Percentiles rank a stretch among this genome's conserved stretches.
Conservation (phyloP, 92 coral and sea anemone genomes). For the Palythoa heliodiscus region DNA sequence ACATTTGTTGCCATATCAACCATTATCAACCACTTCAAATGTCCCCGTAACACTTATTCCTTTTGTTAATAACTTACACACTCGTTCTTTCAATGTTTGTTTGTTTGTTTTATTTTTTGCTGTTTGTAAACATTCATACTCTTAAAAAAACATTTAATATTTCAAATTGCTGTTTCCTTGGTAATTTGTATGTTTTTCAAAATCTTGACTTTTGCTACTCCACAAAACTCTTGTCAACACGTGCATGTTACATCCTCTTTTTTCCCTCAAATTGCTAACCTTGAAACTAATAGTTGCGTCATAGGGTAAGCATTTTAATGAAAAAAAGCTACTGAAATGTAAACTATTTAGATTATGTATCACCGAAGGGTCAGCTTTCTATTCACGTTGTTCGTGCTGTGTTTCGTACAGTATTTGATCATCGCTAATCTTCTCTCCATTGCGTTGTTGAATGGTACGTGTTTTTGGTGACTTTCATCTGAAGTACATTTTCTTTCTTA, state of each 20-base stretch:
- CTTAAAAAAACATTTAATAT: not conserved
- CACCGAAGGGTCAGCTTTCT: no score
- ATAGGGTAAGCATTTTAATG: not conserved
- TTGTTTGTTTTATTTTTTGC: no score
- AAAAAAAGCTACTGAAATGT: not conserved
- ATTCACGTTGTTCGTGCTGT: not conserved
- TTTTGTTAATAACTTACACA: not conserved
- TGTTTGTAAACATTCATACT: not conserved
- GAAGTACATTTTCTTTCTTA: not conserved
- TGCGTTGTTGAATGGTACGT: not conserved
- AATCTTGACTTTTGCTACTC: not conserved
- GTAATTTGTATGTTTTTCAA: not conserved
- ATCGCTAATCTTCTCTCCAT: not conserved
- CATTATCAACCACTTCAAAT: not conserved
- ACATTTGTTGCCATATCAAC: not conserved
- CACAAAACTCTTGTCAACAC: not conserved
- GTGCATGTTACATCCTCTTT: not conserved
- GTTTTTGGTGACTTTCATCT: not conserved
- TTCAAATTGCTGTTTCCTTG: not conserved
- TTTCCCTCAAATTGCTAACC: not conserved
- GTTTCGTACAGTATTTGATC: not conserved
- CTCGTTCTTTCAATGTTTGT: no score
- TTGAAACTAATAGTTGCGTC: not conserved
- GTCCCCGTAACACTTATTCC: not conserved
- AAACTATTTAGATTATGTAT: not conserved